Base-by-base conservation (phyloP, 2,797 vertebrate species). In the Alcedo atthis region DNA sequence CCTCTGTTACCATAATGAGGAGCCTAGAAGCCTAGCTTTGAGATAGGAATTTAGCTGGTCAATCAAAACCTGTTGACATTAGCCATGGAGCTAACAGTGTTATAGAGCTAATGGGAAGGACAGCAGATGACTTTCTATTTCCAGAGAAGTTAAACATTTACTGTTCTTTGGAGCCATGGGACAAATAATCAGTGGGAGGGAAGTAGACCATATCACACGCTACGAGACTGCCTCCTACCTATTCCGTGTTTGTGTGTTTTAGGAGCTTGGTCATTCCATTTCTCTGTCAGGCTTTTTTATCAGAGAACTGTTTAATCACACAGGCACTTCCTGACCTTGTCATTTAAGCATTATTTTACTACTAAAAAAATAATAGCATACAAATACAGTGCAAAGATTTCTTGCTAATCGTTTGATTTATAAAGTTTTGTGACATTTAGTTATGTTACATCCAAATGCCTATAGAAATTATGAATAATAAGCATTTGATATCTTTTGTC, bases 131-230 rank as follows among this genome's bases (percentile, higher is more conserved):
- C 78, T 89, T 91, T 74, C 35, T 84, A 3, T 92, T 92, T 81
- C 82, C 48, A 66, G 63, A 62, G 45, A 58, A 94, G 77, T 78
- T 95, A 93, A 96, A 92, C 66, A 90, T 96, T 96, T 92, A 88
- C 90, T 70, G 33, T 80, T 92, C 69, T 75, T 68, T 80, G 51
- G 81, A 93, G 85, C 83, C 9, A 2, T 22, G 57, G n/a, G 85
- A 24, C 5, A 15, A 87, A 68, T 28, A 22, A 89, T 92, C 70
- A 53, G 51, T 55, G 35, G 25, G 62, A 80, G 58, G 78, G 80
- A 96, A 30, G 77, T 45, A 81, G 45, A 68, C 42, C 2, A 0
- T 43, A 30, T 58, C 42, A 0, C 11, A 12, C 45, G 82, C 51
- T 61, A 28, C 8, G 14, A 81, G 71, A 48, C 78, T 80, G 55